phyloP scores from a whole-genome alignment of 2,888 invertebrate genomes.

The Odontothrips loti region DNA sequence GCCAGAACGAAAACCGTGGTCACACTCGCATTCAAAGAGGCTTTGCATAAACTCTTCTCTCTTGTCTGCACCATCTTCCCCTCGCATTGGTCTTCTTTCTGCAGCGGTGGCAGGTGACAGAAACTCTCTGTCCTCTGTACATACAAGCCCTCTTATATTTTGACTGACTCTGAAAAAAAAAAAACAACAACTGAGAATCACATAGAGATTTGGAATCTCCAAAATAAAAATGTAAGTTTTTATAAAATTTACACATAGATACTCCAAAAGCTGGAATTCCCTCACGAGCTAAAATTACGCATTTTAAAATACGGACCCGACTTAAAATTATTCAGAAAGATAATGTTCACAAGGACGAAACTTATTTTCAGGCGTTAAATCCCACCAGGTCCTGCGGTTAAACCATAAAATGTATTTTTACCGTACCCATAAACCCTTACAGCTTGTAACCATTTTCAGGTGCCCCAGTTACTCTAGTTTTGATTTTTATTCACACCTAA shows the following conservation, averaged over 20 bases:
- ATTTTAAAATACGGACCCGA: not conserved
- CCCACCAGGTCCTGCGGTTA: not conserved
- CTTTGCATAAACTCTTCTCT: not conserved
- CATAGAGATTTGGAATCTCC: too few relatives aligned
- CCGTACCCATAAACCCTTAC: not conserved
- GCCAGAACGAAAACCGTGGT: too few relatives aligned
- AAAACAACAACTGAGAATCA: not conserved
- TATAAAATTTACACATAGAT: not conserved
- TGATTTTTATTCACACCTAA: not conserved
- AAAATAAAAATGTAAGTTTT: not conserved
- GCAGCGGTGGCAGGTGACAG: constrained; percentile 21
- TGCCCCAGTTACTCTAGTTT: not conserved
- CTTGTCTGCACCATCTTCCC: not conserved
- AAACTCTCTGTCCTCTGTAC: constrained; percentile 18
- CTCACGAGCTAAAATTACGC: not conserved
- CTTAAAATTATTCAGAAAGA: not conserved
- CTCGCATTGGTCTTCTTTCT: not conserved
- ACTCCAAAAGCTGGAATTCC: not conserved
- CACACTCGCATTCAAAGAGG: not conserved
- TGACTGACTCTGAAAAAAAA: constrained; percentile 2
- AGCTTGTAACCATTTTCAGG: not conserved
- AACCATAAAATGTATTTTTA: not conserved
- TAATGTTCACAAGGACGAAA: not conserved
- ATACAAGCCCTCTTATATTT: not conserved
- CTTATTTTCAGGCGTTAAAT: not conserved